Evolutionary conservation across 23 tunicate species (phyloP).

Genomic region (Oikopleura dioica): DNA sequence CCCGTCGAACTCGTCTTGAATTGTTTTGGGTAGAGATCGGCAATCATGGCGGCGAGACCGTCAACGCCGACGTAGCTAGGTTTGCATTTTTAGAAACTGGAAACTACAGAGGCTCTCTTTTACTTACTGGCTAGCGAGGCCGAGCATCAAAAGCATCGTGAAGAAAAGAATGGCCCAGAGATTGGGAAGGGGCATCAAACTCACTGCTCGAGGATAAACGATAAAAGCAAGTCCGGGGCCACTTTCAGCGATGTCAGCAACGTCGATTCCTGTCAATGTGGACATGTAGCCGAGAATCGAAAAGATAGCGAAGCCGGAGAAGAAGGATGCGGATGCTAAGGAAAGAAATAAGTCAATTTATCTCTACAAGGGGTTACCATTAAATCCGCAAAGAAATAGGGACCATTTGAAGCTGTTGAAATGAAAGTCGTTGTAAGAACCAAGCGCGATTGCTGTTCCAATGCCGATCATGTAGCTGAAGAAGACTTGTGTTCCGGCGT

Average conservation of each 20-base stretch:
- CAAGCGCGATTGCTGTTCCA: conserved; percentile 19
- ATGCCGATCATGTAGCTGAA: conserved; percentile 21
- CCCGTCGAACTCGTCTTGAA: not conserved
- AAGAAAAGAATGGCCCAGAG: not conserved
- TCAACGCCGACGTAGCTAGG: not conserved
- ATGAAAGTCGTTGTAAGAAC: conserved; percentile 19
- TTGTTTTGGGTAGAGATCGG: not conserved
- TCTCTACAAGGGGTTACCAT: too few relatives aligned
- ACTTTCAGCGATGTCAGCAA: not conserved
- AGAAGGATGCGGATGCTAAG: conserved; percentile 53
- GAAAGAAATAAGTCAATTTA: too few relatives aligned
- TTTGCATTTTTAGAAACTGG: too few relatives aligned
- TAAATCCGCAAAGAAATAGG: conserved; percentile 40
- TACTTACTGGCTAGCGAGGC: not conserved
- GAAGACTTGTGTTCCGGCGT: conserved; percentile 28
- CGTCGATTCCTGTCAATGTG: conserved; percentile 18
- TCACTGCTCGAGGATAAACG: conserved; percentile 6
- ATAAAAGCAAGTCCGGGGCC: conserved; percentile 11
- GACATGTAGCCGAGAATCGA: conserved; percentile 66
- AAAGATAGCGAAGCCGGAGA: conserved; percentile 63
- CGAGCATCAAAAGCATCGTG: not conserved
- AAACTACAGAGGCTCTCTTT: not conserved
- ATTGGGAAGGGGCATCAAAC: not conserved
- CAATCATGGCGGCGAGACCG: not conserved
- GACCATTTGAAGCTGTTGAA: conserved; percentile 42